These are phyloP conservation scores for Leptopilina myrica DNA, from an alignment of 2,888 invertebrate genomes.

Conservation along the genomic window DNA sequence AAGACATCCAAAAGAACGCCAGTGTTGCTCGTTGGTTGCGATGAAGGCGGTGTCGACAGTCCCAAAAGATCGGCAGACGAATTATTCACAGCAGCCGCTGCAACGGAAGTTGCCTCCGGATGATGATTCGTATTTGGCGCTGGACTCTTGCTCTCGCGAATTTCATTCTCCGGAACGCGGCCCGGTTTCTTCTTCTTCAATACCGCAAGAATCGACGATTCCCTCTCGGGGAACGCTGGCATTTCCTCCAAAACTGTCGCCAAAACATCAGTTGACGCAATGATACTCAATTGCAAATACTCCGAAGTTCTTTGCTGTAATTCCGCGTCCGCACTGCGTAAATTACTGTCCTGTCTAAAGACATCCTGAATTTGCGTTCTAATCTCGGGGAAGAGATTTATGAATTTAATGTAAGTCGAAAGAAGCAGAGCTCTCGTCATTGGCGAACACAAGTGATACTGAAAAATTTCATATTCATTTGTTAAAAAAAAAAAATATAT, in stretches of 20 bases:
- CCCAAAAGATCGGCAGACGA: conserved; percentile 90
- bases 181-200: conserved; percentile 99
- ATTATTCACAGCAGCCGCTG: conserved; percentile 76
- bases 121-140: conserved; percentile 79
- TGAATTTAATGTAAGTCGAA: conserved; percentile 99
- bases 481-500: too few species aligned
- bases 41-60: conserved; percentile 91
- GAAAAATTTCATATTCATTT: conserved; percentile 55
- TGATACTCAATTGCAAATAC: conserved; percentile 96
- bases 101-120: conserved; percentile 68
- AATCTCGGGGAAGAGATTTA: conserved; percentile 99
- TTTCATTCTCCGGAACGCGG: conserved; percentile 92
- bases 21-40: conserved; percentile 83
- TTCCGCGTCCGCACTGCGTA: conserved; percentile 98
- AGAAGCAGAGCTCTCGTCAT: conserved; percentile 97
- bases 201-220: conserved; percentile 97
- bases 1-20: conserved; percentile 93
- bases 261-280: conserved; percentile 97
- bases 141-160: conserved; percentile 90
- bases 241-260: conserved; percentile 99
- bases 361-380: conserved; percentile 97
- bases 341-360: conserved; percentile 94
- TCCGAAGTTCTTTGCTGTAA: conserved; percentile 98
- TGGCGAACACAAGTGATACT: conserved; percentile 97
- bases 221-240: conserved; percentile 99